These are phyloP conservation scores for Carapus acus DNA, from an alignment of 2,797 vertebrate genomes.

Conservation along the genomic window DNA sequence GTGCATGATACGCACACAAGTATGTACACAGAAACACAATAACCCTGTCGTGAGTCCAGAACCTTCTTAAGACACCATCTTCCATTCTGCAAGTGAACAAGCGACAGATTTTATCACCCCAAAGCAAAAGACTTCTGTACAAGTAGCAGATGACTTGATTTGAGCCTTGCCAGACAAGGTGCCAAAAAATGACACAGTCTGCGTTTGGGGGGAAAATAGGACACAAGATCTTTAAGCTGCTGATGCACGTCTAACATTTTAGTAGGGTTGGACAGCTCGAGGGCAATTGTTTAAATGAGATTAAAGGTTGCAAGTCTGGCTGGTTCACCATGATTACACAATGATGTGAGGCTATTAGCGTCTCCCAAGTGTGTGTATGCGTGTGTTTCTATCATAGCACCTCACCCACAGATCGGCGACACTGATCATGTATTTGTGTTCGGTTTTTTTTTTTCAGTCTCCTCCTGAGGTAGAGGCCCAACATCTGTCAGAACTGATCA, in stretches of 20 bases:
- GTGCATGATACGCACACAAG: not conserved
- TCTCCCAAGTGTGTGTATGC: too few relatives aligned
- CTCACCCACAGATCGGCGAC: too few relatives aligned
- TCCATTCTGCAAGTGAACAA: conserved; percentile 1
- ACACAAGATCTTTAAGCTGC: too few relatives aligned
- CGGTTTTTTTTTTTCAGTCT: too few relatives aligned
- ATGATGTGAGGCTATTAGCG: too few relatives aligned
- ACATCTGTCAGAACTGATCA: conserved; percentile 17
- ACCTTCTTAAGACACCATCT: conserved; percentile 2
- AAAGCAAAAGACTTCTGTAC: not conserved
- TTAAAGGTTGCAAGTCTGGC: too few relatives aligned
- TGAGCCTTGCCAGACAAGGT: conserved; percentile 1
- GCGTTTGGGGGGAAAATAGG: too few relatives aligned
- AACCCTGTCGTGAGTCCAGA: not conserved
- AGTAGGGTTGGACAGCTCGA: not conserved
- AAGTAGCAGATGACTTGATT: not conserved
- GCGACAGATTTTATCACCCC: not conserved
- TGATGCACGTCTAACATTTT: too few relatives aligned
- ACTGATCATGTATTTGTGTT: too few relatives aligned
- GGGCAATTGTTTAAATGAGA: not conserved
- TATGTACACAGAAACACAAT: not conserved
- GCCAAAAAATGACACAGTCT: conserved; percentile 10
- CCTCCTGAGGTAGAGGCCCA: conserved; percentile 20
- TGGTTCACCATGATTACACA: too few relatives aligned
- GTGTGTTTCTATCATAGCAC: too few relatives aligned